These are phyloP conservation scores for Agapornis roseicollis DNA, from an alignment of 2,113 vertebrate genomes.

Conservation along the genomic window DNA sequence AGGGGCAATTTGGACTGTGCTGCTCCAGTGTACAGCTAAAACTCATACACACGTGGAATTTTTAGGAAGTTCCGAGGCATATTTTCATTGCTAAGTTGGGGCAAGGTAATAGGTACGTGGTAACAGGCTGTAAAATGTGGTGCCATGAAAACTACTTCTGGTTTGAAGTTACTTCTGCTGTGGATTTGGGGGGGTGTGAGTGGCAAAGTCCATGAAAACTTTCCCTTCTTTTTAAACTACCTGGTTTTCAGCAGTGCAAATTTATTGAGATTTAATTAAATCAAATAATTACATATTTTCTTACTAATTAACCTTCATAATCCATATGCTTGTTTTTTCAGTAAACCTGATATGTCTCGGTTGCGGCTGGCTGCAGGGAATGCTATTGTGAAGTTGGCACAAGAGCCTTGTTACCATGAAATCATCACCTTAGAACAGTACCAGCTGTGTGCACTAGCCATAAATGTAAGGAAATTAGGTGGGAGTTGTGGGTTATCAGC, in stretches of 20 bases:
- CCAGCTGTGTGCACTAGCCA: constrained; percentile 94
- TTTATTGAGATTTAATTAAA: not conserved
- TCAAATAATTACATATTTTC: not conserved
- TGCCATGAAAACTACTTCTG: not conserved
- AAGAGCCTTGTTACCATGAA: constrained; percentile 98
- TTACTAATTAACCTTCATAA: not conserved
- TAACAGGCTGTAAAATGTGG: not conserved
- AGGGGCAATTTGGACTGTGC: not conserved
- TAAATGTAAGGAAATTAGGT: constrained; percentile 85
- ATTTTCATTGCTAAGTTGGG: not conserved
- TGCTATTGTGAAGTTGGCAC: constrained; percentile 93
- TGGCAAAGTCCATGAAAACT: not conserved
- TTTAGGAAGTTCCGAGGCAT: not conserved
- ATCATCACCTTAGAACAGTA: constrained; percentile 98
- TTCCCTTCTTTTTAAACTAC: not conserved
- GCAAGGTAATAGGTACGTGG: not conserved
- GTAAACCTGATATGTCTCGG: constrained; percentile 98
- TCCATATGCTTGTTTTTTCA: constrained; percentile 71
- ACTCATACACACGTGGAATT: not conserved
- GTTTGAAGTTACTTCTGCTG: not conserved
- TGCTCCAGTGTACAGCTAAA: not conserved
- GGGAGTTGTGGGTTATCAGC: not conserved
- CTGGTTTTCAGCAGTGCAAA: not conserved
- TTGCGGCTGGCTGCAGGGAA: constrained; percentile 92
- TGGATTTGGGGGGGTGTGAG: not conserved